Evolutionary conservation across 1,140 invertebrate genomes (phyloP).

Genomic region (Carposina sasakii): DNA sequence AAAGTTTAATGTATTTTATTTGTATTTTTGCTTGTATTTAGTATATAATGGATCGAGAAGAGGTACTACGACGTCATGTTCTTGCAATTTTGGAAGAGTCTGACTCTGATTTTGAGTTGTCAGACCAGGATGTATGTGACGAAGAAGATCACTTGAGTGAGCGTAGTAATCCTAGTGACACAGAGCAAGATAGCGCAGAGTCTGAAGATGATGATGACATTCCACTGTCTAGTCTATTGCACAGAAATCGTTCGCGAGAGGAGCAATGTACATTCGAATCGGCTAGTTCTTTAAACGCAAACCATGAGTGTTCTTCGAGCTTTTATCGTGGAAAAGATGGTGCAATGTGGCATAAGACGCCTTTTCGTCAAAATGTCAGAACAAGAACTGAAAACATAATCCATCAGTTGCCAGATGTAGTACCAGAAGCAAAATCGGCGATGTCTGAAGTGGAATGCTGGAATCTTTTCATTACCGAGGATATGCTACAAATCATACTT

Average conservation of each 20-base stretch:
- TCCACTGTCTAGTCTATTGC: background rate
- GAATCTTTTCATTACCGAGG: constrained; percentile 4
- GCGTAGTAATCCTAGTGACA: background rate
- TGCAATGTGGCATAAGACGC: background rate
- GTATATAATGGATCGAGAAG: too few species aligned
- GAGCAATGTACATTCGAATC: too few species aligned
- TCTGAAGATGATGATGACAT: background rate
- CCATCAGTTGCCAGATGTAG: background rate
- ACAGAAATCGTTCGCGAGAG: background rate
- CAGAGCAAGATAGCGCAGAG: background rate
- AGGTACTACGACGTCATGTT: background rate
- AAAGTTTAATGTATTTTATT: too few species aligned
- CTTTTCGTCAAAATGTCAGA: background rate
- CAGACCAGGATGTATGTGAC: background rate
- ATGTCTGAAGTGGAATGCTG: constrained; percentile 3
- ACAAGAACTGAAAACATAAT: background rate
- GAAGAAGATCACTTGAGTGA: background rate
- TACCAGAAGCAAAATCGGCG: background rate
- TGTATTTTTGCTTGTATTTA: too few species aligned
- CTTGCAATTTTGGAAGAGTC: background rate
- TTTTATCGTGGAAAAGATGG: background rate
- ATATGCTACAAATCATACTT: background rate
- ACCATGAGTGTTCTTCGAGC: too few species aligned
- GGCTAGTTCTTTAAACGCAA: too few species aligned
- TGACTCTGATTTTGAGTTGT: too few species aligned